These are phyloP conservation scores for Phortica magna DNA, from an alignment of 2,888 invertebrate species.

Conservation along the genomic window DNA sequence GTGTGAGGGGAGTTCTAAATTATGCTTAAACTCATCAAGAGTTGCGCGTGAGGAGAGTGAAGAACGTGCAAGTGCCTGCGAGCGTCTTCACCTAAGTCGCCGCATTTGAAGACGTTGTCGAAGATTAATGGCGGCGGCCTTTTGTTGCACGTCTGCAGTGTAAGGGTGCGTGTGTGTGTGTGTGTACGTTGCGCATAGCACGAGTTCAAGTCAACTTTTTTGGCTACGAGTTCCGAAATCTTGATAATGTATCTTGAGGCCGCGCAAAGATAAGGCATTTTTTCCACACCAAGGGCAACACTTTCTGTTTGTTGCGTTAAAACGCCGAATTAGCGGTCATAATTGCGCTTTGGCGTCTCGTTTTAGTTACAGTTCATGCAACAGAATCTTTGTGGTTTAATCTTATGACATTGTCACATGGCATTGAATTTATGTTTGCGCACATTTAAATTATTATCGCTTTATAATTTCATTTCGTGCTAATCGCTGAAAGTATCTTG, in stretches of 20 bases:
- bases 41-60: neutral
- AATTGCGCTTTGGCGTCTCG: slow-evolving; percentile 71
- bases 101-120: slow-evolving; percentile 31
- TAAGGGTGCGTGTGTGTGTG: neutral
- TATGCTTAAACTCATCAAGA: slow-evolving; percentile 3
- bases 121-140: slow-evolving; percentile 70
- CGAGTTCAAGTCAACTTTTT: neutral
- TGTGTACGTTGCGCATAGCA: neutral
- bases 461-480: slow-evolving; percentile 32
- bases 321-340: slow-evolving; percentile 49
- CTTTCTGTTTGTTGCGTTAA: slow-evolving; percentile 31
- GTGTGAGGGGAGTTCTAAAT: slow-evolving; percentile 12
- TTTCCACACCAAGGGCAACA: slow-evolving; percentile 52
- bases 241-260: slow-evolving; percentile 43
- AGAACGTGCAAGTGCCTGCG: neutral
- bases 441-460: slow-evolving; percentile 65
- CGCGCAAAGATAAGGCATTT: slow-evolving; percentile 64
- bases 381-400: neutral
- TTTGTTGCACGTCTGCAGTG: slow-evolving; percentile 57
- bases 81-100: neutral
- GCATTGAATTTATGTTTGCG: slow-evolving; percentile 64
- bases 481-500: slow-evolving; percentile 23
- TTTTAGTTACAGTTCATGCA: slow-evolving; percentile 60
- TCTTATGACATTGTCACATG: slow-evolving; percentile 38
- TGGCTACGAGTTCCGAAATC: slow-evolving; percentile 26